Evolutionary conservation across 2,797 vertebrate genomes (phyloP), one percentile per base, ranked within the genome.

Genomic region (Xyrichtys novacula): DNA sequence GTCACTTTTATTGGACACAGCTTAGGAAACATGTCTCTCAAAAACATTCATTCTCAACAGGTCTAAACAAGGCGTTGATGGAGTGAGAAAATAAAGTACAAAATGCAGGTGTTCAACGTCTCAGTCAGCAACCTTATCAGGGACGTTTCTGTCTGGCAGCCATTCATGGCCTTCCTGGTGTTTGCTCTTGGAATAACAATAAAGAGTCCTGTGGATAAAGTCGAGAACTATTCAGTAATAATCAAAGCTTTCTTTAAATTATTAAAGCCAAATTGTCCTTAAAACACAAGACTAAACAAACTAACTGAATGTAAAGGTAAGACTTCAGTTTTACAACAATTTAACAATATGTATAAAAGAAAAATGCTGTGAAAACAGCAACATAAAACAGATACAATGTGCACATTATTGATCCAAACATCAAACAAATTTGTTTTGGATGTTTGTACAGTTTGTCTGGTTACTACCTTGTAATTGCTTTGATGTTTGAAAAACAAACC

Each of bases 91-190:
- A 39, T 12, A 54, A 69, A 65, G 42, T 25, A 28, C 26, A 59
- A 63, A 57, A 53, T 75, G 83, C 93, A 93, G 92, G 90, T 94
- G 92, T 81, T 91, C 88, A 72, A 88, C 89, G 85, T 92, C 88
- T 74, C 68, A 76, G 84, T 83, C 76, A 44, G 71, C 40, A 2
- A 57, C 84, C 89, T 93, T 93, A 92, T 92, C 90, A 34, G 81
- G 81, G 86, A 85, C 80, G 54, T 91, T 90, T 83, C 72, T 68
- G 69, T 83, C 83, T 85, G 91, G 88, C 89, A 87, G 77, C 68
- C 60, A 26, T 81, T 85, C 89, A 68, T 40, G 85, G 84, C 91
- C 92, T 92, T 93, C 86, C 58, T 71, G 36, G 44, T 60, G 65
- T 65, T 77, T 69, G 70, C 69, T 81, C 76, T 75, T 67, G 44